Conservation (phyloP, 2,113 vertebrate genomes). For the Ardeotis arabs region DNA sequence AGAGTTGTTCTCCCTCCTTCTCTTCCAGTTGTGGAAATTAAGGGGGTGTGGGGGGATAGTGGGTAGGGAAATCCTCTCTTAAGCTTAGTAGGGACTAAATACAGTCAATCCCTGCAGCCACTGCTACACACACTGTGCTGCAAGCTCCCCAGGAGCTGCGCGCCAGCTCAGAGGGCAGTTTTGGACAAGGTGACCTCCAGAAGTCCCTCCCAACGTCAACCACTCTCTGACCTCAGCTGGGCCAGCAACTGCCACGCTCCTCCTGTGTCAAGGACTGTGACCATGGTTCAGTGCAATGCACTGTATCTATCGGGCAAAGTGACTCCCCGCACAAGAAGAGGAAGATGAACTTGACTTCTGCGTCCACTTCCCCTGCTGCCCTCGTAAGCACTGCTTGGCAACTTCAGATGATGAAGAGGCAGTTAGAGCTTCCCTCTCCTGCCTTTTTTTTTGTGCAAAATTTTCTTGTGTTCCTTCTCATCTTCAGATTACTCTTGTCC, state of each 20-base stretch:
- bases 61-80: not conserved
- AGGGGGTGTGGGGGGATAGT: fast-evolving
- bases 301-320: fast-evolving
- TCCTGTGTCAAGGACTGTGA: not conserved
- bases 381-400: not conserved
- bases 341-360: not conserved
- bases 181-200: not conserved
- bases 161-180: not conserved
- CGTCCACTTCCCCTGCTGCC: not conserved
- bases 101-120: not conserved
- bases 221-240: not conserved
- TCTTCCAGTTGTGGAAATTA: not conserved
- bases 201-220: not conserved
- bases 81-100: not conserved
- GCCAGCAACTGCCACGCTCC: not conserved
- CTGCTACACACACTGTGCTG: fast-evolving
- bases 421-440: not conserved
- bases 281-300: fast-evolving
- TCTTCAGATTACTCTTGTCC: not conserved
- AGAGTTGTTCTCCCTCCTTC: not conserved
- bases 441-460: not conserved
- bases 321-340: fast-evolving
- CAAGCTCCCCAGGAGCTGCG: not conserved
- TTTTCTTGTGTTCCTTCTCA: not conserved
- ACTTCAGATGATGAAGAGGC: not conserved